Evolutionary conservation across 1,140 invertebrate species (phyloP).

Genomic region (Polypedilum pembai): DNA sequence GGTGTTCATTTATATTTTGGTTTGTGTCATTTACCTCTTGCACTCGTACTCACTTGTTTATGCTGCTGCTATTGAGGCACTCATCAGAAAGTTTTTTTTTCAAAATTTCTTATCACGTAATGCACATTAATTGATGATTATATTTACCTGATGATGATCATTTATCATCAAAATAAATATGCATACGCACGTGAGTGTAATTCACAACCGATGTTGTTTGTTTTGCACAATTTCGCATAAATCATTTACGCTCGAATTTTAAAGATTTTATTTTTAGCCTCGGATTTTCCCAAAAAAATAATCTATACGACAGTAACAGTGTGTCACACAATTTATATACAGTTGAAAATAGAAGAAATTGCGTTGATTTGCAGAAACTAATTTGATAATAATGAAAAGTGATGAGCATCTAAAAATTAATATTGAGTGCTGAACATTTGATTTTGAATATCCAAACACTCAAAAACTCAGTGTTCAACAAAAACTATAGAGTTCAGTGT

Average conservation of each 20-base stretch:
- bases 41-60: background rate
- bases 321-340: background rate
- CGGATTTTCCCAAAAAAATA: background rate
- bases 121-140: conserved; percentile 3
- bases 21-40: background rate
- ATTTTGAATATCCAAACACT: no score
- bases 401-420: no score
- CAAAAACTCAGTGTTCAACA: no score
- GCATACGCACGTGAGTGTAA: background rate
- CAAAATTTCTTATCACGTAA: conserved; percentile 9
- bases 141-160: background rate
- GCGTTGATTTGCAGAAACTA: background rate
- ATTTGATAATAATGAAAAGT: no score
- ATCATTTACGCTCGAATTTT: background rate
- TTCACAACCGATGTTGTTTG: no score
- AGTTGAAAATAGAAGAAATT: background rate
- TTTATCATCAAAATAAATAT: background rate
- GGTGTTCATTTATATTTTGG: no score
- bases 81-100: background rate
- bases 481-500: no score
- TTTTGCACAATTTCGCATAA: no score
- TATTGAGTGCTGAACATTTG: no score
- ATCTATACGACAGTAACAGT: background rate
- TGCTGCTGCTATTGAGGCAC: background rate
- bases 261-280: background rate